Percentiles rank a stretch among this genome's conserved stretches.
Conservation (phyloP, 2,113 vertebrate species). For the Bos javanicus region DNA sequence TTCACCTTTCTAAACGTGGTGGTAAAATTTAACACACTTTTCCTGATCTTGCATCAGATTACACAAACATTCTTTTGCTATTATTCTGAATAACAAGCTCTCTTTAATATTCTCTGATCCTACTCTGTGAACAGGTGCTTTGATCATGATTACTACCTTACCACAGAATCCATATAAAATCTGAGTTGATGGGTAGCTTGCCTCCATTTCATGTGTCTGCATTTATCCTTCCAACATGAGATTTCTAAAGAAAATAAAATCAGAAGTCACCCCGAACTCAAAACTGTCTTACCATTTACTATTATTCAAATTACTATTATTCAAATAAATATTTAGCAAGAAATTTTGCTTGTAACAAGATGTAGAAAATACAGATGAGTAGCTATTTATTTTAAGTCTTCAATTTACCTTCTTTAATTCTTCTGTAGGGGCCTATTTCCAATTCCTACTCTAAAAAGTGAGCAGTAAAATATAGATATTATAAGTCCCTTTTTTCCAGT, state of each 20-base stretch:
- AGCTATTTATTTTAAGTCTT: not conserved
- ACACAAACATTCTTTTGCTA: not conserved
- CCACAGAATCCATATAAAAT: not conserved
- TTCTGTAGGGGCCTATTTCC: not conserved
- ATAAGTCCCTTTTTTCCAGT: not conserved
- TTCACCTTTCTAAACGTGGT: not conserved
- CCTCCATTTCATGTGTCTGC: not conserved
- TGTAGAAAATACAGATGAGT: not conserved
- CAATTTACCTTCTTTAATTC: not conserved
- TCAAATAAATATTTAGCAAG: not conserved
- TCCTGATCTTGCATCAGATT: not conserved
- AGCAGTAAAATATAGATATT: not conserved
- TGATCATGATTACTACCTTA: not conserved
- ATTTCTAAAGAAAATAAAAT: not conserved
- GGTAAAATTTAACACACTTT: not conserved
- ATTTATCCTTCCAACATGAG: not conserved
- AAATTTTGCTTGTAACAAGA: not conserved
- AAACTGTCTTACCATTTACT: not conserved
- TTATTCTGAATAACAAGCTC: not conserved
- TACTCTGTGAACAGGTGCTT: not conserved
- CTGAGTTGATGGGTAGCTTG: not conserved
- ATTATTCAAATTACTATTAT: not conserved
- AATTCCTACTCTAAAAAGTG: not conserved
- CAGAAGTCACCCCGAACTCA: not conserved
- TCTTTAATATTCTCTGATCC: not conserved